Conservation (phyloP, 2,888 invertebrate genomes). For the Caenorhabditis panamensis region DNA sequence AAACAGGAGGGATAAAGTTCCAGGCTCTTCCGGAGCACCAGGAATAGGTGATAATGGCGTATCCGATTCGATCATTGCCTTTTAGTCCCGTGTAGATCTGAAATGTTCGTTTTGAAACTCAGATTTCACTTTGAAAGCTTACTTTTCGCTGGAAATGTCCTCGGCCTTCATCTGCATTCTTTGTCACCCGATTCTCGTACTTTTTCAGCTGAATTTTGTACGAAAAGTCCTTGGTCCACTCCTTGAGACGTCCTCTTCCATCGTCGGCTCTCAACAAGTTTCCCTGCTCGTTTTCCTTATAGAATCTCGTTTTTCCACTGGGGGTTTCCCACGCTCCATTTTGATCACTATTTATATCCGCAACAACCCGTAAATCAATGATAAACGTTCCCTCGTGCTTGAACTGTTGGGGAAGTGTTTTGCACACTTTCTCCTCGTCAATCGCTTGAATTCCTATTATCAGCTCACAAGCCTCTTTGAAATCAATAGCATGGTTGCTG, state of each 20-base stretch:
- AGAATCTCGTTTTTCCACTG: slow-evolving; percentile 63
- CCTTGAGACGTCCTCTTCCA: slow-evolving; percentile 56
- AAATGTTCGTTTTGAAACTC: too few species aligned
- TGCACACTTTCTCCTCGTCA: slow-evolving; percentile 59
- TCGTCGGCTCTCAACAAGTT: slow-evolving; percentile 58
- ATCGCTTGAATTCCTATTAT: slow-evolving; percentile 57
- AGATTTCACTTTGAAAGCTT: too few species aligned
- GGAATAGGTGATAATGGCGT: slow-evolving; percentile 65
- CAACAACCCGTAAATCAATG: slow-evolving; percentile 30
- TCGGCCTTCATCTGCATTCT: slow-evolving; percentile 17
- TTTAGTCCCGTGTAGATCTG: slow-evolving; percentile 63
- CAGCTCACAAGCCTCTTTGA: slow-evolving; percentile 68
- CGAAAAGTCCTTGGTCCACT: slow-evolving; percentile 24
- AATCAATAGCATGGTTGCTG: slow-evolving; percentile 63
- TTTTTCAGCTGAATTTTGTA: slow-evolving; percentile 52
- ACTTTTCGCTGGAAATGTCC: slow-evolving; percentile 56
- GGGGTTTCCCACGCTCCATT: slow-evolving; percentile 66
- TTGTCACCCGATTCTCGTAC: slow-evolving; percentile 49
- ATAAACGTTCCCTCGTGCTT: slow-evolving; percentile 67
- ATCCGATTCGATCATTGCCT: not conserved
- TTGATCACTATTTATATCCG: slow-evolving; percentile 38
- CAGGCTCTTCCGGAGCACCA: slow-evolving; percentile 63
- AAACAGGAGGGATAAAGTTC: slow-evolving; percentile 37
- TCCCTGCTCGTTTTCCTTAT: slow-evolving; percentile 35
- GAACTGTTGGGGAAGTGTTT: slow-evolving; percentile 56